These are phyloP conservation scores for Scaptomyza reducta DNA, from an alignment of 2,888 invertebrate species.

Conservation along the genomic window DNA sequence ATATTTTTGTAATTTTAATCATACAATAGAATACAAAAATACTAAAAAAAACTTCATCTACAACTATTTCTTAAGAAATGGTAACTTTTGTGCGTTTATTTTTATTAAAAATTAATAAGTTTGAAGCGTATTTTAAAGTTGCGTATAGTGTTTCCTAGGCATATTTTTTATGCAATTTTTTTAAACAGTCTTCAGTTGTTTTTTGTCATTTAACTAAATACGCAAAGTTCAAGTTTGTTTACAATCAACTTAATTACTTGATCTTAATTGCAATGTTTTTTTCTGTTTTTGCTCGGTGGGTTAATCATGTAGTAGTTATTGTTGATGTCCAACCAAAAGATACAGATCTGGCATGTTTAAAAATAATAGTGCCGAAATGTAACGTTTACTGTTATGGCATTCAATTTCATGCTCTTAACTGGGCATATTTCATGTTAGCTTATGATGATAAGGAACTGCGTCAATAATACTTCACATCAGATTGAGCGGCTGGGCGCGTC, in stretches of 20 bases:
- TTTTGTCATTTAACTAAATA: neutral
- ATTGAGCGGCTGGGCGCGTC: slow-evolving; percentile 22
- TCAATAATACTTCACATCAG: slow-evolving; percentile 43
- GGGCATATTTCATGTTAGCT: slow-evolving; percentile 12
- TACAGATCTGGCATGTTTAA: neutral
- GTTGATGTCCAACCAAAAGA: slow-evolving; percentile 5
- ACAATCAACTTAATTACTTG: slow-evolving; percentile 14
- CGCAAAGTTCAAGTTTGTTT: slow-evolving; percentile 32
- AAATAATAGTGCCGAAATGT: neutral
- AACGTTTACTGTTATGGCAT: slow-evolving; percentile 6
- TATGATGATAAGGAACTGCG: slow-evolving; percentile 47
- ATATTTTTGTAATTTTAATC: too few species aligned
- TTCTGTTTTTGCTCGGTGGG: slow-evolving; percentile 19
- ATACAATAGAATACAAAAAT: neutral
- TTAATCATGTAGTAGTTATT: neutral
- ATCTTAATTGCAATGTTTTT: slow-evolving; percentile 9
- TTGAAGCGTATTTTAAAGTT: neutral
- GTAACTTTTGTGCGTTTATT: too few species aligned
- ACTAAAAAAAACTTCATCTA: too few species aligned
- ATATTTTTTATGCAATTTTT: neutral
- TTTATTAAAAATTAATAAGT: neutral
- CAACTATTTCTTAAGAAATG: too few species aligned
- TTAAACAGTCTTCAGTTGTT: neutral
- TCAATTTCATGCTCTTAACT: neutral
- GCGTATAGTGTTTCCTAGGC: neutral